phyloP scores from a whole-genome alignment of 2,888 invertebrate species.

The Achlya flavicornis region DNA sequence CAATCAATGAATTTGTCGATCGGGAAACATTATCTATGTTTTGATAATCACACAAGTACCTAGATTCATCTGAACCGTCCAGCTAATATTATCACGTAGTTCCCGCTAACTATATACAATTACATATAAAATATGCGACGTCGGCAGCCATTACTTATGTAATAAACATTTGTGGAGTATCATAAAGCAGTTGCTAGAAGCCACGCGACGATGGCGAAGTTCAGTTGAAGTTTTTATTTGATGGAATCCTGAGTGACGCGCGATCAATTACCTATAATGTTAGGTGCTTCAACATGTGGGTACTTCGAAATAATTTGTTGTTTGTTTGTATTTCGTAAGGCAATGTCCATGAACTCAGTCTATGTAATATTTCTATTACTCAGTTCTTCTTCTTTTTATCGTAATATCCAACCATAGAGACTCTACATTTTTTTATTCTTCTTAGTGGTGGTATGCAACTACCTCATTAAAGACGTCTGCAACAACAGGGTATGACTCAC shows the following conservation, averaged over 20 bases:
- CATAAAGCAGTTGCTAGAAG: slow-evolving; percentile 29
- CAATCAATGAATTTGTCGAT: no score
- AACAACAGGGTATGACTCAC: no score
- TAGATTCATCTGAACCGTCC: neutral
- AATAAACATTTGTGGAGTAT: slow-evolving; percentile 29
- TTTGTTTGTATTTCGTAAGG: slow-evolving; percentile 6
- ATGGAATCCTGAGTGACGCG: slow-evolving; percentile 33
- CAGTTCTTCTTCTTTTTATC: no score
- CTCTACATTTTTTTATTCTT: no score
- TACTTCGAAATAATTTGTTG: slow-evolving; percentile 17
- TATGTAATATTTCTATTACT: no score
- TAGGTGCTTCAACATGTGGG: slow-evolving; percentile 12
- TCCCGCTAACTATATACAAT: slow-evolving; percentile 6
- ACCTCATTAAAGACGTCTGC: no score
- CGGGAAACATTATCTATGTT: no score
- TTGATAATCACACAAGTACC: neutral
- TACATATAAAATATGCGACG: slow-evolving; percentile 9
- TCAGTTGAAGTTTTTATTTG: slow-evolving; percentile 28
- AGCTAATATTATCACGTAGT: slow-evolving; percentile 4
- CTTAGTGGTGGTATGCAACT: no score
- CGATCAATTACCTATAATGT: slow-evolving; percentile 37
- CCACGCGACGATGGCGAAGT: slow-evolving; percentile 16
- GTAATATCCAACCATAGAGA: no score
- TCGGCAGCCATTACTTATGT: neutral
- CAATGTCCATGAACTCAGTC: neutral